Conservation (phyloP, 1,140 invertebrate genomes). For the Teleogryllus occipitalis region DNA sequence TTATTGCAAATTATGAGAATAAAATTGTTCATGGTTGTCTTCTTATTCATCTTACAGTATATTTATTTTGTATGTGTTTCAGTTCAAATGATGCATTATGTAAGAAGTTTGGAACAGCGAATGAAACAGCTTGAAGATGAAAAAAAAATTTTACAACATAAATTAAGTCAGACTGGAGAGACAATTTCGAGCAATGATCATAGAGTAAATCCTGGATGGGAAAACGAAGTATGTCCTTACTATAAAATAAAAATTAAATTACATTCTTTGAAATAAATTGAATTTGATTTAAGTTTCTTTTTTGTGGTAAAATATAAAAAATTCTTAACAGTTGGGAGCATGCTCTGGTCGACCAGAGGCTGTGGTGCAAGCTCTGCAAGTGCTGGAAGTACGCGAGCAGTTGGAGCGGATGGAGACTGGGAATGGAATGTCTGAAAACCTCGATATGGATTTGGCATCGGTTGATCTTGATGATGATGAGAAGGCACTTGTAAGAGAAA, state of each 20-base stretch:
- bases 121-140: constrained; percentile 79
- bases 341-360: constrained; percentile 61
- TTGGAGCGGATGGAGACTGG: constrained; percentile 54
- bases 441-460: constrained; percentile 14
- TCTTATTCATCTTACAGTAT: neutral
- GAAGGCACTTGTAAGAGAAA: constrained; percentile 86
- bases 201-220: constrained; percentile 16
- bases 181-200: constrained; percentile 15
- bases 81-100: constrained; percentile 77
- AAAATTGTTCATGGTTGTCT: neutral
- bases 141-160: constrained; percentile 47
- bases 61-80: constrained; percentile 25
- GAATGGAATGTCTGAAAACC: neutral
- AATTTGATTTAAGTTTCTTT: constrained; percentile 9
- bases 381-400: constrained; percentile 82
- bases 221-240: constrained; percentile 20
- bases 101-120: constrained; percentile 73
- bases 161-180: constrained; percentile 34
- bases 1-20: neutral
- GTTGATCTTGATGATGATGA: constrained; percentile 73
- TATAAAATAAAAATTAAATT: no score
- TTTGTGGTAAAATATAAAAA: neutral
- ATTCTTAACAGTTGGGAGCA: neutral
- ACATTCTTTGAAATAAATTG: neutral
- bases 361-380: constrained; percentile 81